phyloP scores from a whole-genome alignment of 2,888 invertebrate genomes.

The Stenchaetothrips biformis region DNA sequence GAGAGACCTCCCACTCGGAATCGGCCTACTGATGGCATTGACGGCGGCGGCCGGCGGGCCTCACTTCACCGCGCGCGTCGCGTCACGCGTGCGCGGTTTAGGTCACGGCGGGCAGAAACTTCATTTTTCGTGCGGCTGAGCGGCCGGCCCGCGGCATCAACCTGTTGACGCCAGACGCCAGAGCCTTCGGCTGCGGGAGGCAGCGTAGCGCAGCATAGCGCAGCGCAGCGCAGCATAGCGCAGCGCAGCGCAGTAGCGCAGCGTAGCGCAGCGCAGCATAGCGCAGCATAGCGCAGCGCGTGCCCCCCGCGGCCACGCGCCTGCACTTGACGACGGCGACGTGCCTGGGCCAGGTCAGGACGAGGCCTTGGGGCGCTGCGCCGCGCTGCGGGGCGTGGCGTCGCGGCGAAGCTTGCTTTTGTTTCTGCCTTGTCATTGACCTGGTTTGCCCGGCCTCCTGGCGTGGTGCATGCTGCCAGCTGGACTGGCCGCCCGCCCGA shows the following conservation, averaged over 20 bases:
- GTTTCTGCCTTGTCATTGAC: constrained; percentile 2
- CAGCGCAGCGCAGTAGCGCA: too few species aligned
- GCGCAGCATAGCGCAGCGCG: background rate
- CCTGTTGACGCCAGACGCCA: too few species aligned
- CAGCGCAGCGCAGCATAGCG: too few species aligned
- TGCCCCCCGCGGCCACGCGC: background rate
- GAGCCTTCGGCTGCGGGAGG: too few species aligned
- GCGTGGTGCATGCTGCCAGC: background rate
- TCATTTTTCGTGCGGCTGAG: background rate
- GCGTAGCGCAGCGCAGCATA: too few species aligned
- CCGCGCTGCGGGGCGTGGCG: background rate
- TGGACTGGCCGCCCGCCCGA: background rate
- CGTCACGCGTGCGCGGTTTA: background rate
- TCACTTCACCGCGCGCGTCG: too few species aligned
- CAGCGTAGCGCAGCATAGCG: too few species aligned
- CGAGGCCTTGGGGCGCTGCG: background rate
- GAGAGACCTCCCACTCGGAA: too few species aligned
- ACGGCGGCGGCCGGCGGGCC: too few species aligned
- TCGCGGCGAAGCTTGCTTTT: background rate
- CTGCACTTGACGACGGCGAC: background rate
- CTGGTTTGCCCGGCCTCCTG: background rate
- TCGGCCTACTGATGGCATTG: too few species aligned
- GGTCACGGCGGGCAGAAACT: too few species aligned
- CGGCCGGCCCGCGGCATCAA: too few species aligned
- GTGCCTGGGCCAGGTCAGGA: background rate